These are phyloP conservation scores for Nomada fucata DNA, from an alignment of 2,888 invertebrate genomes.

Conservation along the genomic window DNA sequence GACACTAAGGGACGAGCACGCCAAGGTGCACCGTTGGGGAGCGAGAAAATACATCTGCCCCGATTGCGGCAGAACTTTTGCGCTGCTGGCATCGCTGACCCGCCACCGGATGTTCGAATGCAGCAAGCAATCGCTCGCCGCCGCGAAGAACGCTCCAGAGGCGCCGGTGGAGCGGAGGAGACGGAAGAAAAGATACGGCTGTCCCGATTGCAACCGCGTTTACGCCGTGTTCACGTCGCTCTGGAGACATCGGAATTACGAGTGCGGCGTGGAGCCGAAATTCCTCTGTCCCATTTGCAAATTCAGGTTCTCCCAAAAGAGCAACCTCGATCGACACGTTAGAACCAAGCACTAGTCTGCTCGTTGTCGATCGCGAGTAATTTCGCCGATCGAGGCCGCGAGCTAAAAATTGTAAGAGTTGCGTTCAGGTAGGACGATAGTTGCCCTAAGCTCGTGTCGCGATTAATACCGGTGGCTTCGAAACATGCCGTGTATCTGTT, in stretches of 20 bases:
- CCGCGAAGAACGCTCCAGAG: background rate
- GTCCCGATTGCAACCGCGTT: conserved; percentile 74
- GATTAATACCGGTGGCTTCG: background rate
- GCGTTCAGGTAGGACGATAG: too few species aligned
- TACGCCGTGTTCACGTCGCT: conserved; percentile 81
- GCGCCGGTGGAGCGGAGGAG: conserved; percentile 43
- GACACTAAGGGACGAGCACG: conserved; percentile 57
- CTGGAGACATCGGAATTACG: conserved; percentile 84
- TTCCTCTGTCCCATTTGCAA: conserved; percentile 87
- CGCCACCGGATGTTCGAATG: conserved; percentile 72
- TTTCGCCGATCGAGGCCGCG: too few species aligned
- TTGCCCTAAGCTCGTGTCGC: too few species aligned
- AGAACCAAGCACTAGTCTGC: conserved; percentile 74
- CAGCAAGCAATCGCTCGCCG: background rate
- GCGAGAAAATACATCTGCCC: conserved; percentile 77
- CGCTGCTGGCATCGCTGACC: conserved; percentile 75
- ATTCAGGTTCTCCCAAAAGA: conserved; percentile 86
- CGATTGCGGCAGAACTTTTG: conserved; percentile 77
- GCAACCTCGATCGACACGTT: conserved; percentile 85
- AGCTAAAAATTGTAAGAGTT: too few species aligned
- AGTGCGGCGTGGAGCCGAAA: conserved; percentile 87
- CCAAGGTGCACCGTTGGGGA: conserved; percentile 54
- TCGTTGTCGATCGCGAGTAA: background rate
- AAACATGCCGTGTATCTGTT: conserved; percentile 9
- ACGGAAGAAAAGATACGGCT: conserved; percentile 74